phyloP scores from a whole-genome alignment of 2,113 vertebrate species.

The Campylomormyrus numenius region DNA sequence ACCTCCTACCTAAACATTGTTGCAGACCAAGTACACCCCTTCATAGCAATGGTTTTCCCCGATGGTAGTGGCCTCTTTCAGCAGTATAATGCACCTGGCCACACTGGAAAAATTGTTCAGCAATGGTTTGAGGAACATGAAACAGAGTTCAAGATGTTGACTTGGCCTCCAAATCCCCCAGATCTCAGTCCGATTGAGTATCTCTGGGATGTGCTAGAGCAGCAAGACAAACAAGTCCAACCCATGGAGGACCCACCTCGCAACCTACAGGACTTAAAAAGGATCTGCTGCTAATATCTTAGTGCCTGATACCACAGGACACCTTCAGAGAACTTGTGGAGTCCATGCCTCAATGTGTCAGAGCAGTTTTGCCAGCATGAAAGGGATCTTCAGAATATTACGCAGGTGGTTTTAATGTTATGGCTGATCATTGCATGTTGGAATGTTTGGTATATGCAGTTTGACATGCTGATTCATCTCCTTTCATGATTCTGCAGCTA shows the following conservation, averaged over 20 bases:
- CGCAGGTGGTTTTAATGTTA: background rate
- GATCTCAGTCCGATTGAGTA: background rate
- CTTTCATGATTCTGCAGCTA: background rate
- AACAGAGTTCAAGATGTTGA: background rate
- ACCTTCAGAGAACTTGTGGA: background rate
- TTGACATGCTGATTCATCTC: background rate
- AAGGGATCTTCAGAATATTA: background rate
- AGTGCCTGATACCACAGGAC: background rate
- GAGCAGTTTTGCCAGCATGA: background rate
- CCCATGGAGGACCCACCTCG: background rate
- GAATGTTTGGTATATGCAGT: background rate
- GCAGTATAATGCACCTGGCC: background rate
- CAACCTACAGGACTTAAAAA: background rate
- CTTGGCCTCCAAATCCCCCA: background rate
- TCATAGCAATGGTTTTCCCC: background rate
- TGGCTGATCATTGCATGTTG: background rate
- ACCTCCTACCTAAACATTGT: background rate
- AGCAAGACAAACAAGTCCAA: background rate
- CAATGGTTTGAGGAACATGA: background rate
- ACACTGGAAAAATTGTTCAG: background rate
- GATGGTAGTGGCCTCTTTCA: background rate
- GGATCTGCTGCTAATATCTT: background rate
- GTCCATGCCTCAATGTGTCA: background rate
- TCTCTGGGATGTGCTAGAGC: background rate
- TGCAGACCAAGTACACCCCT: background rate